phyloP scores from a whole-genome alignment of 92 coral and sea anemone genomes.

The Chrysogorgia sp. region DNA sequence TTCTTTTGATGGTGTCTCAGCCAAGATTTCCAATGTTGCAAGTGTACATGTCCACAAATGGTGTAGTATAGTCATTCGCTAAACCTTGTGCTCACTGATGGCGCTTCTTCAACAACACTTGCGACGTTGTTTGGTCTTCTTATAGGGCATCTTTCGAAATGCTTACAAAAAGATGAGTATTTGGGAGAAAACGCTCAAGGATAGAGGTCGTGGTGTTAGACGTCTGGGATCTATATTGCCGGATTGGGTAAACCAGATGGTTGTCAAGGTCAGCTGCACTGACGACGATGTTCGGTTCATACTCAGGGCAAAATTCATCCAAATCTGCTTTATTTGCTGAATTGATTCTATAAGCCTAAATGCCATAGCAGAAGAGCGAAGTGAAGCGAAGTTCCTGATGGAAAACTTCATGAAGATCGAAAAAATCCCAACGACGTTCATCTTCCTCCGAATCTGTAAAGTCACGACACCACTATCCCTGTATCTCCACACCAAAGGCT shows the following conservation, averaged over 20 bases:
- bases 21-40: no score
- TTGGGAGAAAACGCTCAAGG: background rate
- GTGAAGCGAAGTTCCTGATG: conserved; percentile 14
- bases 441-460: conserved; percentile 3
- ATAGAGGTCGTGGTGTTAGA: conserved; percentile 7
- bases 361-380: conserved; percentile 21
- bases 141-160: no score
- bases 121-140: conserved; percentile 6
- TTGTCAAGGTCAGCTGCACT: conserved; percentile 12
- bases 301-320: conserved; percentile 3
- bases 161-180: no score
- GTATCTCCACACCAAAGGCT: conserved; percentile 1
- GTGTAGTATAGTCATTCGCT: conserved; percentile 36
- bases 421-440: conserved; percentile 5
- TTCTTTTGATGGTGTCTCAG: conserved; percentile 23
- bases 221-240: conserved; percentile 13
- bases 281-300: conserved; percentile 8
- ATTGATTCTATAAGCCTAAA: conserved; percentile 5
- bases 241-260: conserved; percentile 29
- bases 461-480: conserved; percentile 17
- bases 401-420: conserved; percentile 21
- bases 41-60: conserved; percentile 19
- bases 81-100: conserved; percentile 38
- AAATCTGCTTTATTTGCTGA: conserved; percentile 10
- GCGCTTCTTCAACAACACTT: background rate